Base-by-base conservation (phyloP, 2,888 invertebrate genomes). In the Cephus spinipes region DNA sequence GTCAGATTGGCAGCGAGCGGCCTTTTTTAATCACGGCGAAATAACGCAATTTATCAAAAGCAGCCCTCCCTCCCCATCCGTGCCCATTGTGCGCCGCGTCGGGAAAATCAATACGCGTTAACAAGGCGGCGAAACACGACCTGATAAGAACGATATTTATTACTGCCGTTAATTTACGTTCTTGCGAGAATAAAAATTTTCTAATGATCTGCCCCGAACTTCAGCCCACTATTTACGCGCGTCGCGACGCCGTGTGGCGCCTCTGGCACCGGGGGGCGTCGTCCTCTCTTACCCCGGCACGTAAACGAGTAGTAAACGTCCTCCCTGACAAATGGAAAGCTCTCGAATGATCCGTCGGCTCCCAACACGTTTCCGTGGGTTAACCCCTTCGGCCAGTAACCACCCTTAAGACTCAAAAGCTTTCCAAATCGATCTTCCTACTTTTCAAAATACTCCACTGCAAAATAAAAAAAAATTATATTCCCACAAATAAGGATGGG, bases 121-220 rank as follows among this genome's bases (percentile, higher is more conserved):
- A 85, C 84, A 83, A 86, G 86, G 85, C 84, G 86, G 81, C 79
- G 85, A 87, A 85, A 85, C 80, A 79, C 79, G 76, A 74, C 80
- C 79, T 23, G 86, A 86, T 87, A 86, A 87, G 79, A 81, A 75
- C 68, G 78, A 85, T 87, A 84, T 86, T 86, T 87, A 85, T 81
- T 81, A 73, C 77, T 15, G 36, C 4, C 69, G 71, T 78, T 77
- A 75, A 74, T 76, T 77, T 32, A 71, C 31, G 71, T 71, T 30
- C 71, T 71, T 23, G 6, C 71, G 71, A 71, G 71, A 30, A 71
- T 32, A 32, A 71, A 71, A 71, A 71, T 71, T 55, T 71, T 71
- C 71, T 32, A 71, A 71, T 32, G 71, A 71, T 32, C 71, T 15
- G 30, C 71, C 71, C 40, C 40, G 9, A 55, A 55, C 6, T 55